Conservation (phyloP, 2,113 vertebrate genomes). For the Pseudorhombus dupliciocellatus region DNA sequence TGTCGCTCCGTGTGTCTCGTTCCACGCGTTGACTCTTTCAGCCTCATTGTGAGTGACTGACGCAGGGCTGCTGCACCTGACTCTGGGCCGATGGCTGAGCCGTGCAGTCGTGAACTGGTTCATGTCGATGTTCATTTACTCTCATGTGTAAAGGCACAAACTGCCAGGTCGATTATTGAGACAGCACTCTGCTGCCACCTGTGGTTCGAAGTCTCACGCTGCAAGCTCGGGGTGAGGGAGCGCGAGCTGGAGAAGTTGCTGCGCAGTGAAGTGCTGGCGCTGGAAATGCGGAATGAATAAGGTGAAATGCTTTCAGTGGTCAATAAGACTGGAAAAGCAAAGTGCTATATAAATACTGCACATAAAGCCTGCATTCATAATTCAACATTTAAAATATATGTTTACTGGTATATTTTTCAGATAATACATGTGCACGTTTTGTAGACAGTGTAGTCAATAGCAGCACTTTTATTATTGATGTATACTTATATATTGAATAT, state of each 20-base stretch:
- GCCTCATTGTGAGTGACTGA: slow-evolving; percentile 3
- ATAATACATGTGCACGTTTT: background rate
- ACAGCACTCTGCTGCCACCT: slow-evolving; percentile 65
- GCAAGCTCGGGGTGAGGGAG: background rate
- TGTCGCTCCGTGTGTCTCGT: slow-evolving; percentile 3
- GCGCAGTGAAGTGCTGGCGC: background rate
- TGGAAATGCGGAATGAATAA: too few species aligned
- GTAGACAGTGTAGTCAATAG: background rate
- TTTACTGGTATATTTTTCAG: background rate
- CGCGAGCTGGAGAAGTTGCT: background rate
- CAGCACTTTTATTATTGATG: too few species aligned
- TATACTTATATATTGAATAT: too few species aligned
- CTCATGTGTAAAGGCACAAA: background rate
- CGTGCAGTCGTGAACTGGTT: background rate
- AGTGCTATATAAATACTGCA: too few species aligned
- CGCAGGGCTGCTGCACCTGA: background rate
- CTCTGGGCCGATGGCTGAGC: background rate
- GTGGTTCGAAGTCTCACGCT: slow-evolving; percentile 28
- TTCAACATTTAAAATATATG: background rate
- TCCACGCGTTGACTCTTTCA: slow-evolving; percentile 16
- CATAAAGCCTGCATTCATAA: too few species aligned
- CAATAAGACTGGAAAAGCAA: too few species aligned
- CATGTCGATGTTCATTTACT: background rate
- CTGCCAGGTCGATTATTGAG: background rate
- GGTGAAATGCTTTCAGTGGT: too few species aligned